These are phyloP conservation scores for Bradypus variegatus DNA, from an alignment of 2,797 vertebrate species.

Conservation along the genomic window DNA sequence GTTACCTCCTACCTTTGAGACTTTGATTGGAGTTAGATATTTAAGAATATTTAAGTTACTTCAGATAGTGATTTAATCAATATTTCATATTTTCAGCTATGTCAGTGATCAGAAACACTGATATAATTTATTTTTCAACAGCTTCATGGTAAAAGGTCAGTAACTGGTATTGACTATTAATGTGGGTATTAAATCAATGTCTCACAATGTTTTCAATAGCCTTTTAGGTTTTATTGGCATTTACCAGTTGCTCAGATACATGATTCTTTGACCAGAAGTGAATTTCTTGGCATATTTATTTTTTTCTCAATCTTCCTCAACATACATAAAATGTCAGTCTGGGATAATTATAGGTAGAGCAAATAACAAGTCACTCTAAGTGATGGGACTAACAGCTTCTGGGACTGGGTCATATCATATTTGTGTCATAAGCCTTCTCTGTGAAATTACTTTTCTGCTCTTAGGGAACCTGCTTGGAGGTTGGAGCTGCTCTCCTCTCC, in stretches of 20 bases:
- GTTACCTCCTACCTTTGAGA: background rate
- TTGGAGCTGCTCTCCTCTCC: background rate
- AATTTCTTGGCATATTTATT: background rate
- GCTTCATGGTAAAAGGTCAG: background rate
- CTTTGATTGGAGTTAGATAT: background rate
- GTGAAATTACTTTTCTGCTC: background rate
- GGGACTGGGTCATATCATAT: background rate
- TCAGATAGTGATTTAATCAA: background rate
- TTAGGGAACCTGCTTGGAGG: background rate
- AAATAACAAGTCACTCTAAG: background rate
- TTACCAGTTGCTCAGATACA: background rate
- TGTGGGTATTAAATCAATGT: background rate
- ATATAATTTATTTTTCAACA: background rate
- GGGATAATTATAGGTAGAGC: slow-evolving; percentile 3
- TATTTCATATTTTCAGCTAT: background rate
- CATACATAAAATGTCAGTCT: slow-evolving; percentile 10
- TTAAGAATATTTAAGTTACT: background rate
- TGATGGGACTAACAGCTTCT: background rate
- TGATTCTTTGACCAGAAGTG: background rate
- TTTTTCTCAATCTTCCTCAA: slow-evolving; percentile 28
- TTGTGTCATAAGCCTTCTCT: background rate
- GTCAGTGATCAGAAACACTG: background rate
- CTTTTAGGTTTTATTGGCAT: slow-evolving; percentile 11
- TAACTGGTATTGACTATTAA: background rate
- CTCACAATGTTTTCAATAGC: slow-evolving; percentile 11